Percentiles rank a stretch among this genome's conserved stretches.
These are phyloP conservation scores for Hypsibius dujardini DNA, from an alignment of 1,140 invertebrate species.

Conservation along the genomic window DNA sequence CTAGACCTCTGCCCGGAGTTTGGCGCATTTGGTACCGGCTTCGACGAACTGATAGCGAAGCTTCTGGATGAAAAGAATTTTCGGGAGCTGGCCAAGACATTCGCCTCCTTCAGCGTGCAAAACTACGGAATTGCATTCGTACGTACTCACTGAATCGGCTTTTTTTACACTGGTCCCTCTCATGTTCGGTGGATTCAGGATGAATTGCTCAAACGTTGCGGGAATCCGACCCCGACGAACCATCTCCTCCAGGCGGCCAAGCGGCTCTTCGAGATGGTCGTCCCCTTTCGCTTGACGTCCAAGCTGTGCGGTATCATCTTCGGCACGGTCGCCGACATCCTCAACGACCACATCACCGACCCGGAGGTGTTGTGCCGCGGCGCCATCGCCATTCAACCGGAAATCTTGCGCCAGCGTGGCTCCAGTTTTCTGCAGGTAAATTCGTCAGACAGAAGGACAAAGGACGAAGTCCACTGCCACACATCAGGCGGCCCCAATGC, in stretches of 20 bases:
- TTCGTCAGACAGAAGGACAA: no score
- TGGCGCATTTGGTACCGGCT: no score
- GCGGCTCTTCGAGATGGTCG: neutral
- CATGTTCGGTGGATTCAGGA: neutral
- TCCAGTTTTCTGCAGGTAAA: neutral
- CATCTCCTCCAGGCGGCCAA: neutral
- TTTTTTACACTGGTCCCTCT: no score
- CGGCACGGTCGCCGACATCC: constrained; percentile 1
- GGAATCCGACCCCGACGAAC: neutral
- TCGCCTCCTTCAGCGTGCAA: no score
- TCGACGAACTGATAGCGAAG: no score
- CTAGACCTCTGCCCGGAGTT: no score
- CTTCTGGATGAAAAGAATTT: no score
- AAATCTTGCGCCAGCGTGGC: neutral
- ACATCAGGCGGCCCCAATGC: no score
- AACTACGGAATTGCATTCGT: no score
- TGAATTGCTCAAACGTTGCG: constrained; percentile 7
- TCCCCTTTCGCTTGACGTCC: neutral
- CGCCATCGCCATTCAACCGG: neutral
- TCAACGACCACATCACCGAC: constrained; percentile 11
- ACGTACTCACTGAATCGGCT: no score
- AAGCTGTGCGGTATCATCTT: neutral
- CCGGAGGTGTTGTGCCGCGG: neutral
- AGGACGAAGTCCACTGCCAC: no score
- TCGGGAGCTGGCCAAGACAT: no score